Base-by-base conservation (phyloP, 2,888 invertebrate species). In the Acrobasis repandana region DNA sequence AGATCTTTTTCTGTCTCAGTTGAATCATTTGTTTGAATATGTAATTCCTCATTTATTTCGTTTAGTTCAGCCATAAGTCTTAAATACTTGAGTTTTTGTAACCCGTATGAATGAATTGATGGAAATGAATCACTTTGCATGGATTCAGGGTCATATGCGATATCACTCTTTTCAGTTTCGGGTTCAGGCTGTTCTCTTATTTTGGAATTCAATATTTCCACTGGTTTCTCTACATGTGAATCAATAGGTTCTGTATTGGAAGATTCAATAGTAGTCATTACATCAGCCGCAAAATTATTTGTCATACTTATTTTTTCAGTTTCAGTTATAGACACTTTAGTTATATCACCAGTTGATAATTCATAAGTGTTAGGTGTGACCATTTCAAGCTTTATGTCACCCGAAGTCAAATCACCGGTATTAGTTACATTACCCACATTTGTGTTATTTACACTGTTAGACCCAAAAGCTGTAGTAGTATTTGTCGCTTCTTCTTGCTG, bases 111-210 rank as follows among this genome's bases (percentile, higher is more conserved):
- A 67, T 83, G 85, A 61, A 89, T 80, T 5, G 88, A 89, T 62
- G 90, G 84, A 66, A 83, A 84, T 15, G 87, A 76, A 77, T 92
- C 91, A 60, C 79, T 75, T 79, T 91, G 92, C 92, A 91, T 91
- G 52, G 83, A 73, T 63, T 85, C 78, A 28, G 91, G 91, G 20
- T 87, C 84, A 64, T 91, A 91, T 58, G 86, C 91, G 61, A 91
- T 80, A 1, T 78, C 63, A 58, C 65, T 67, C 3, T 61, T 47
- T 18, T 47, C 33, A 11, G 33, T 9, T 52, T 52, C 46, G 6
- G 38, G 62, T 5, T 65, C 61, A 34, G 36, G 9, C 36, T 67
- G 63, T 36, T 67, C 67, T 48, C 68, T 60, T 33, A 56, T 60
- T 65, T 71, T 65, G 33, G 50, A 10, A n/a, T 63, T 58, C 52